Percentiles rank a stretch among this genome's conserved stretches.
phyloP scores from a whole-genome alignment of 1,140 invertebrate species.

The Lepidurus apus region DNA sequence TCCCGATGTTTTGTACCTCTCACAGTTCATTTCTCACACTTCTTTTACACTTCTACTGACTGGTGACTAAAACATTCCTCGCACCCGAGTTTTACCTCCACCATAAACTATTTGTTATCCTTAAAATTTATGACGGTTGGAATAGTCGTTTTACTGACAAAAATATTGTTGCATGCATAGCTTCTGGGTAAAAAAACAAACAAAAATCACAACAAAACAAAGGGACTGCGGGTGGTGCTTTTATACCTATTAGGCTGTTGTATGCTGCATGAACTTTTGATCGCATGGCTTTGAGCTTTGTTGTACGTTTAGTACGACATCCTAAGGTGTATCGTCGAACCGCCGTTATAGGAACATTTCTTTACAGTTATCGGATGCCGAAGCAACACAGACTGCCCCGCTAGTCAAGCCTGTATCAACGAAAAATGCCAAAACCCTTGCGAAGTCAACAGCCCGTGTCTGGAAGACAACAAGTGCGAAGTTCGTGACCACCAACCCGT shows the following conservation, averaged over 20 bases:
- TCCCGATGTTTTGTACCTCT: not conserved
- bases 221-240: not conserved
- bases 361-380: conserved; percentile 60
- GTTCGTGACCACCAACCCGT: conserved; percentile 70
- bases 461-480: conserved; percentile 58
- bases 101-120: not conserved
- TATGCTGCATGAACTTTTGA: not conserved
- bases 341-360: not conserved
- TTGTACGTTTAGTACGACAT: not conserved
- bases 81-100: not conserved
- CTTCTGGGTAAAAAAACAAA: not conserved
- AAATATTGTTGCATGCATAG: not conserved
- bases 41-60: conserved; percentile 13
- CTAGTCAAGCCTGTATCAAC: conserved; percentile 67
- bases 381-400: conserved; percentile 63
- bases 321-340: not conserved
- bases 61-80: conserved; percentile 18
- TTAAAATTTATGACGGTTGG: not conserved
- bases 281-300: not conserved
- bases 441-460: conserved; percentile 40
- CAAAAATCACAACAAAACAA: too few relatives aligned
- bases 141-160: not conserved
- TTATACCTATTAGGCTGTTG: not conserved
- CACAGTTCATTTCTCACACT: not conserved
- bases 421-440: conserved; percentile 71